Evolutionary conservation across 2,797 vertebrate species (phyloP), one percentile per base, ranked within the genome.

Genomic region (Pampus argenteus): DNA sequence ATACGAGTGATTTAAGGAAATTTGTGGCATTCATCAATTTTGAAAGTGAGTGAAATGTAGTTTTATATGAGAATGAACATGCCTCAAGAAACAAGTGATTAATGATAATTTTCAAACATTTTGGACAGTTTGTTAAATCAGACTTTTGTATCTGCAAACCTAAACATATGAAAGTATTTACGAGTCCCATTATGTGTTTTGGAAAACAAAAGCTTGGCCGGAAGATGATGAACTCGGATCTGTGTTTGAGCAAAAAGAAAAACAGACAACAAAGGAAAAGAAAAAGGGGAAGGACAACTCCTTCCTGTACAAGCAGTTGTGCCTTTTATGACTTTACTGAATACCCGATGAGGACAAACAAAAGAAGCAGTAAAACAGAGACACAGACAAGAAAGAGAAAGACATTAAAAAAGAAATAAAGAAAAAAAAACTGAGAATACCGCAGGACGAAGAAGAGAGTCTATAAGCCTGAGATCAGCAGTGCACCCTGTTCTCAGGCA

Each of bases 321-420:
- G 42, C 11, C 66, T 70, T 84, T 80, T 60, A 78, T 45, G 76
- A 79, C 75, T 69, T 75, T 38, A 76, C 71, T 83, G 74, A 65
- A 81, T 88, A 59, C 77, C 82, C 15, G 64, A 77, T 78, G 74
- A 73, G 61, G 9, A 31, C 61, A 79, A 78, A 89, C 78, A 87
- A 82, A 81, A 77, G 71, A 78, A 18, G 50, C 65, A 13, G 49
- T 82, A 79, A 83, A 86, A 66, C 54, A 66, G 74, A 72, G 50
- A 75, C 22, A 50, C 7, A 26, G 54, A 67, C 58, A 57, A 57
- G 45, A 54, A 22, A 9, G 49, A 57, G 18, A 52, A 15, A 48
- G 13, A 60, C 14, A 50, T 14, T n/a, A 40, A 13, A 38, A 58
- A 11, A 29, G 29, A 14, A 4, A 7, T 2, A n/a, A 50, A 55